A percentile compares a stretch with the other conserved stretches of the same genome.
These are phyloP conservation scores for Rhyzopertha dominica DNA, from an alignment of 1,140 invertebrate species.

Conservation along the genomic window DNA sequence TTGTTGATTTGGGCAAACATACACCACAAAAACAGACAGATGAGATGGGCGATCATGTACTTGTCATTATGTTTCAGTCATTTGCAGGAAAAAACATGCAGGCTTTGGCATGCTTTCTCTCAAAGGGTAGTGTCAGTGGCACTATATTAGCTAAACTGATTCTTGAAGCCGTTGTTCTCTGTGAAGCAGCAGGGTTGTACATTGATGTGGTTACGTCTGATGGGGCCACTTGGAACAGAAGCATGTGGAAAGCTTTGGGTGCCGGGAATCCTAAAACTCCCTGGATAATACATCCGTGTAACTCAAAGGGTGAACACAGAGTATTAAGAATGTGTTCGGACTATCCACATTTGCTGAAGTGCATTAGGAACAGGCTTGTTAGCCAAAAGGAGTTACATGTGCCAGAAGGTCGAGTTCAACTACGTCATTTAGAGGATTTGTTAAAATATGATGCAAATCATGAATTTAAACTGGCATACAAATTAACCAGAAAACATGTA, in stretches of 20 bases:
- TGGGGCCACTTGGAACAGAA: conserved; percentile 20
- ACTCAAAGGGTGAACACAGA: conserved; percentile 5
- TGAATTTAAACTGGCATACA: conserved; percentile 5
- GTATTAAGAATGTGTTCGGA: conserved; percentile 12
- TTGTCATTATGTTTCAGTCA: conserved; percentile 37
- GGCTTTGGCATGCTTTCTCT: conserved; percentile 28
- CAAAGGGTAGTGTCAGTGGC: conserved; percentile 22
- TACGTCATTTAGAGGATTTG: conserved; percentile 6
- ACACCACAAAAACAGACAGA: conserved; percentile 26
- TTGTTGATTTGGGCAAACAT: conserved; percentile 28
- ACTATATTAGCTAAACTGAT: conserved; percentile 28
- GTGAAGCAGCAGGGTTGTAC: conserved; percentile 12
- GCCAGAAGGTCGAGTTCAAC: conserved; percentile 6
- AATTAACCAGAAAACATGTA: conserved; percentile 7
- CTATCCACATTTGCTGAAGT: conserved; percentile 9
- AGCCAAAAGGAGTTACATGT: conserved; percentile 8
- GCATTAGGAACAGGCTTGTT: conserved; percentile 7
- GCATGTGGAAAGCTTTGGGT: conserved; percentile 18
- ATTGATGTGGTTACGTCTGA: conserved; percentile 20
- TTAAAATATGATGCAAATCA: conserved; percentile 4
- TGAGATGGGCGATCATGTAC: conserved; percentile 30
- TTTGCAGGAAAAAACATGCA: conserved; percentile 31
- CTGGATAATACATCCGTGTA: conserved; percentile 6
- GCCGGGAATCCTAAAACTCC: not conserved
- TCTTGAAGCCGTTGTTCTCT: conserved; percentile 22